Conservation (phyloP, 2,797 vertebrate genomes). For the Atherinosoma microstoma region DNA sequence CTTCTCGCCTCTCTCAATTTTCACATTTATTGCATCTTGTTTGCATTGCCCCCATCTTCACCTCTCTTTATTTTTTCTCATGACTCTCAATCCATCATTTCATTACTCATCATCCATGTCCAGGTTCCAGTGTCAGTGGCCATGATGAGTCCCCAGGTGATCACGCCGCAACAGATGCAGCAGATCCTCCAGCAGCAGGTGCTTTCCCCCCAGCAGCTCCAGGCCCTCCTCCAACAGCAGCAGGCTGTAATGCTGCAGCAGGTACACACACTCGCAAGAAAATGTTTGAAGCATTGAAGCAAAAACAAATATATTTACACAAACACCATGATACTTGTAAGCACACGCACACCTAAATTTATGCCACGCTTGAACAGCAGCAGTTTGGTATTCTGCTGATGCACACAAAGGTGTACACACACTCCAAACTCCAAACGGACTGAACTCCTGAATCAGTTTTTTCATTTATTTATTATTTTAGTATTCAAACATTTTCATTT, state of each 20-base stretch:
- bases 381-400: not conserved
- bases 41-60: slow-evolving; percentile 8
- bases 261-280: slow-evolving; percentile 80
- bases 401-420: too few relatives aligned
- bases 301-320: slow-evolving; percentile 16
- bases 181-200: slow-evolving; percentile 99
- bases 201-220: slow-evolving; percentile 97
- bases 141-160: slow-evolving; percentile 99
- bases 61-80: not conserved
- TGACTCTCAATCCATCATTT: not conserved
- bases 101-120: slow-evolving; percentile 26
- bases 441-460: not conserved
- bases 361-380: not conserved
- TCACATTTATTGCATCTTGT: slow-evolving; percentile 32
- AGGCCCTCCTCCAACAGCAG: slow-evolving; percentile 98
- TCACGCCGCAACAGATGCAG: slow-evolving; percentile 99
- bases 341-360: not conserved
- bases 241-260: slow-evolving; percentile 99
- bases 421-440: not conserved
- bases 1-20: not conserved
- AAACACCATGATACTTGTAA: too few relatives aligned
- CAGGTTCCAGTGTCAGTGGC: slow-evolving; percentile 99
- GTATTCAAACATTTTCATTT: not conserved
- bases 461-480: too few relatives aligned
- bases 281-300: slow-evolving; percentile 2